A percentile compares a stretch with the other conserved stretches of the same genome.
Evolutionary conservation across 2,888 invertebrate genomes (phyloP).

Genomic region (Phymatocera aterrima): DNA sequence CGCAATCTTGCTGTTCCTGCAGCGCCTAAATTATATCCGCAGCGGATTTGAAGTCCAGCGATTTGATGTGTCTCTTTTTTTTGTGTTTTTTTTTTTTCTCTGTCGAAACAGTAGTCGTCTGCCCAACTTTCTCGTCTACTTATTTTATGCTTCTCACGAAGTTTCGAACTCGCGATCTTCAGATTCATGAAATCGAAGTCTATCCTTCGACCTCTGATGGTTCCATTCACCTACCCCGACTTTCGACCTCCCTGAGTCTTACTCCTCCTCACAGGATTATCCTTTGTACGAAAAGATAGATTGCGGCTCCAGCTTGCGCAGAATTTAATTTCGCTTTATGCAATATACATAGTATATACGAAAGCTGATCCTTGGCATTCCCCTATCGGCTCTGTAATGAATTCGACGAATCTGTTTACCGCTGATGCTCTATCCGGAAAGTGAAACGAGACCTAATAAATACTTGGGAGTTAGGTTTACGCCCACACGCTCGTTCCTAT

Average conservation of each 20-base stretch:
- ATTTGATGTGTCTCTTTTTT: too few relatives aligned
- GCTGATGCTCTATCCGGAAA: background rate
- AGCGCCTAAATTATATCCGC: background rate
- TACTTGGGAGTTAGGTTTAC: slow-evolving; percentile 5
- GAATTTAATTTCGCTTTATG: slow-evolving; percentile 35
- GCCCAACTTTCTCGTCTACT: background rate
- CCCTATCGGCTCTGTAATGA: slow-evolving; percentile 32
- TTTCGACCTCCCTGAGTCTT: background rate
- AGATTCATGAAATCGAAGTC: background rate
- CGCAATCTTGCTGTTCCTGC: background rate
- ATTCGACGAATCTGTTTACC: slow-evolving; percentile 42
- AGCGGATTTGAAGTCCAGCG: background rate
- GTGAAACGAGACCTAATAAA: slow-evolving; percentile 33
- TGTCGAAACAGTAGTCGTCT: background rate
- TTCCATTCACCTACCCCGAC: background rate
- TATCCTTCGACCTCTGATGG: background rate
- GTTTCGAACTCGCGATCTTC: background rate
- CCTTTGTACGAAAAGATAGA: slow-evolving; percentile 39
- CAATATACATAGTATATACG: slow-evolving; percentile 29
- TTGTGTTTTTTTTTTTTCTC: background rate
- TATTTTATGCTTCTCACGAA: background rate
- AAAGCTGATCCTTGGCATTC: background rate
- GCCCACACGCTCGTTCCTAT: background rate
- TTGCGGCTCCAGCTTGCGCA: slow-evolving; percentile 9
- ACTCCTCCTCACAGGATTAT: background rate